phyloP scores from a whole-genome alignment of 2,888 invertebrate genomes.

The Eupithecia dodoneata region DNA sequence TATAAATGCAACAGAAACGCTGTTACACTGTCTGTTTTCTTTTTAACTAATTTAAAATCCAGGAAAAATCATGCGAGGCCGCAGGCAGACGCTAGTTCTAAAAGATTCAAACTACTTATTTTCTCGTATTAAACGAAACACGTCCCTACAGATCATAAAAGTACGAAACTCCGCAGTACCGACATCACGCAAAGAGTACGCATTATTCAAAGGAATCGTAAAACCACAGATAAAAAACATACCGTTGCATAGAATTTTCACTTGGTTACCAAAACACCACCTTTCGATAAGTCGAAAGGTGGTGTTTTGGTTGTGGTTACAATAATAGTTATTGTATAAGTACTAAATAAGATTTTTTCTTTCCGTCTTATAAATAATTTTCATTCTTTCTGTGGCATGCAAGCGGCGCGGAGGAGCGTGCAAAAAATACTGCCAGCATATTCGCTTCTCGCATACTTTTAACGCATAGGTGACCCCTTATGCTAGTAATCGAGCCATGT shows the following conservation, averaged over 20 bases:
- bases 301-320: no score
- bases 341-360: no score
- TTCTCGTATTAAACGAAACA: constrained; percentile 60
- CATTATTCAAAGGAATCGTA: constrained; percentile 74
- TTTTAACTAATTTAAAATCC: not conserved
- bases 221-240: constrained; percentile 48
- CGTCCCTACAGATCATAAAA: constrained; percentile 69
- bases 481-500: not conserved
- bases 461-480: not conserved
- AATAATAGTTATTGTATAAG: no score
- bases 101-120: constrained; percentile 48
- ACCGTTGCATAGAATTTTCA: constrained; percentile 13
- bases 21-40: not conserved
- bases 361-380: no score
- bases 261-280: not conserved
- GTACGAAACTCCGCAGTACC: constrained; percentile 62
- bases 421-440: not conserved
- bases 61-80: not conserved
- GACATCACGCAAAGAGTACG: constrained; percentile 66
- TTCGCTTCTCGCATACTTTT: not conserved
- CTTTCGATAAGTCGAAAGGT: no score
- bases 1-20: not conserved
- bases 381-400: not conserved
- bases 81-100: not conserved
- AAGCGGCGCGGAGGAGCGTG: not conserved